These are phyloP conservation scores for Apoderus coryli DNA, from an alignment of 2,888 invertebrate genomes.

Conservation along the genomic window DNA sequence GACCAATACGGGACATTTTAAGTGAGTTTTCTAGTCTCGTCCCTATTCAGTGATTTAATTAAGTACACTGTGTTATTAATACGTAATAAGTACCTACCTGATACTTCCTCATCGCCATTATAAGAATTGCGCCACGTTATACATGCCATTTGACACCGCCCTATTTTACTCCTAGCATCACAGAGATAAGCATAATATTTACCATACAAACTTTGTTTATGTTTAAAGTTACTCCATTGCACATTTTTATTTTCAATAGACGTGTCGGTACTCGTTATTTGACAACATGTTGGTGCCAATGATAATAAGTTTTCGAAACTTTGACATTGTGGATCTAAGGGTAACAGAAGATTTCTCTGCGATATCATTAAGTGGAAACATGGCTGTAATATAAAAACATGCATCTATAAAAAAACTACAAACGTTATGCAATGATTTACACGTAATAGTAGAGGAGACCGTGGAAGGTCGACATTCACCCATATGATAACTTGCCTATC, in stretches of 20 bases:
- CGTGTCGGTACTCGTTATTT: constrained; percentile 20
- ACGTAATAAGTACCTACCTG: too few species aligned
- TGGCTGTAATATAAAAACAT: constrained; percentile 13
- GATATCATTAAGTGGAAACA: constrained; percentile 33
- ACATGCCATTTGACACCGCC: constrained; percentile 60
- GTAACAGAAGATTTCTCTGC: constrained; percentile 54
- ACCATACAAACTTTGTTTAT: constrained; percentile 54
- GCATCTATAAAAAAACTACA: too few species aligned
- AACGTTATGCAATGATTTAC: too few species aligned
- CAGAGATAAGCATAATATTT: constrained; percentile 78
- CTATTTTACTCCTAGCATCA: constrained; percentile 68
- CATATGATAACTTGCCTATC: too few species aligned
- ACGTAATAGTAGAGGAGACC: too few species aligned
- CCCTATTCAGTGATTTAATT: too few species aligned
- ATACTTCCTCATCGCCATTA: constrained; percentile 45
- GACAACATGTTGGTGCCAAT: constrained; percentile 53
- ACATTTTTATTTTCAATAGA: constrained; percentile 21
- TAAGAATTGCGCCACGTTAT: constrained; percentile 67
- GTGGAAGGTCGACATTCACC: too few species aligned
- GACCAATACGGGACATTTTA: too few species aligned
- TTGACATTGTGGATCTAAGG: constrained; percentile 57
- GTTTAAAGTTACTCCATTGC: constrained; percentile 39
- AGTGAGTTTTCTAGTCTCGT: too few species aligned
- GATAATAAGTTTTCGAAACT: constrained; percentile 63
- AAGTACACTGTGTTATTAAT: too few species aligned